phyloP scores from a whole-genome alignment of 2,888 invertebrate genomes.

The Stegana nigrithorax region DNA sequence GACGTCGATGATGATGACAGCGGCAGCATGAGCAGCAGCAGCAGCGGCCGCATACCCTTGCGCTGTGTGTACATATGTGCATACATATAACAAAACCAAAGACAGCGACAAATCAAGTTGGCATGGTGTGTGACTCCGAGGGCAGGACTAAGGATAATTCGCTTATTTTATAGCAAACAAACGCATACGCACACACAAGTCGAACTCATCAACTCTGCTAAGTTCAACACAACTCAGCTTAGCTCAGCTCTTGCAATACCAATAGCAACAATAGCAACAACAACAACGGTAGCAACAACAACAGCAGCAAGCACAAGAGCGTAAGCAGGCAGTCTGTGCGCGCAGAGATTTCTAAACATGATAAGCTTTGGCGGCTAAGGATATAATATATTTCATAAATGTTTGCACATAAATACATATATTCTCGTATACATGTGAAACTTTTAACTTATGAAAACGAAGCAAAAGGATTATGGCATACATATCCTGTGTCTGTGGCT shows the following conservation, averaged over 20 bases:
- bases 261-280: no score
- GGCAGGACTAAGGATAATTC: slow-evolving; percentile 15
- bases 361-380: slow-evolving; percentile 38
- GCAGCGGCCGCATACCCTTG: neutral
- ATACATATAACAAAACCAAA: neutral
- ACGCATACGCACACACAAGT: no score
- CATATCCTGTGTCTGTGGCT: neutral
- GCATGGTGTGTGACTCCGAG: neutral
- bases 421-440: neutral
- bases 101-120: neutral
- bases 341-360: slow-evolving; percentile 25
- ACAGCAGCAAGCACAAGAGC: neutral
- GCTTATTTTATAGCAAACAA: slow-evolving; percentile 49
- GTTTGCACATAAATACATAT: neutral
- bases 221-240: neutral
- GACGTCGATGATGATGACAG: neutral
- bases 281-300: neutral
- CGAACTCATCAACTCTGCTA: slow-evolving; percentile 47
- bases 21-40: neutral
- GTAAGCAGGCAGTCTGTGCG: neutral
- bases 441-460: neutral
- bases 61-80: neutral
- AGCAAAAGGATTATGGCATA: slow-evolving; percentile 24
- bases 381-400: slow-evolving; percentile 20
- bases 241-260: no score